phyloP scores from a whole-genome alignment of 2,113 vertebrate genomes.

The Siniperca chuatsi region DNA sequence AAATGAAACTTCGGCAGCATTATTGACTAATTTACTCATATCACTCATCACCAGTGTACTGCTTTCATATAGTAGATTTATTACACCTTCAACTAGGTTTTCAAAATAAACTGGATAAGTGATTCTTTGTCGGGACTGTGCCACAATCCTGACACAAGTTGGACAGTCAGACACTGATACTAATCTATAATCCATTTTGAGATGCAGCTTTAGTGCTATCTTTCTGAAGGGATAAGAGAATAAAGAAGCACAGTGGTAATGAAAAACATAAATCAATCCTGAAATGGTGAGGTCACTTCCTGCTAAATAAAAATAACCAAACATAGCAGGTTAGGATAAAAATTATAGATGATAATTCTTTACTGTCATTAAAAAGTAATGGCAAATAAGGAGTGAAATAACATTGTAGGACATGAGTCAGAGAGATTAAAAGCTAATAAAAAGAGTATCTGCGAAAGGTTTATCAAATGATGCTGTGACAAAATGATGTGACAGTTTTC shows the following conservation, averaged over 20 bases:
- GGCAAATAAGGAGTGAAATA: neutral
- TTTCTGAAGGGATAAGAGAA: constrained; percentile 27
- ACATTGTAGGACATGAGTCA: neutral
- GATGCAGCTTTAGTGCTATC: constrained; percentile 29
- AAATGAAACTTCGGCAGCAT: constrained; percentile 10
- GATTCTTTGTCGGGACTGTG: constrained; percentile 30
- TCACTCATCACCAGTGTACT: constrained; percentile 5
- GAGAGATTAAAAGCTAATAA: constrained; percentile 23
- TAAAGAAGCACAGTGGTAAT: constrained; percentile 11
- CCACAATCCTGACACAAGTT: constrained; percentile 38
- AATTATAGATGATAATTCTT: constrained; percentile 10
- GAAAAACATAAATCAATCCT: constrained; percentile 48
- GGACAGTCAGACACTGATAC: constrained; percentile 55
- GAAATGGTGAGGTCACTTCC: constrained; percentile 24
- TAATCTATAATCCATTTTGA: constrained; percentile 60
- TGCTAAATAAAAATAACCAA: constrained; percentile 32
- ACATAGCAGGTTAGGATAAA: neutral
- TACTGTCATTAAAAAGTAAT: neutral
- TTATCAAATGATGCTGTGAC: constrained; percentile 36
- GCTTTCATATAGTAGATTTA: constrained; percentile 41
- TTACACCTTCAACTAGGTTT: constrained; percentile 45
- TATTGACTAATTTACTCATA: constrained; percentile 21
- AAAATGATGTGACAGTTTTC: constrained; percentile 56
- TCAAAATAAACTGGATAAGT: constrained; percentile 27
- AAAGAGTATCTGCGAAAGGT: constrained; percentile 12